Evolutionary conservation across 2,888 invertebrate genomes (phyloP), one percentile per base, ranked within the genome.

Genomic region (Prenolepis imparis): DNA sequence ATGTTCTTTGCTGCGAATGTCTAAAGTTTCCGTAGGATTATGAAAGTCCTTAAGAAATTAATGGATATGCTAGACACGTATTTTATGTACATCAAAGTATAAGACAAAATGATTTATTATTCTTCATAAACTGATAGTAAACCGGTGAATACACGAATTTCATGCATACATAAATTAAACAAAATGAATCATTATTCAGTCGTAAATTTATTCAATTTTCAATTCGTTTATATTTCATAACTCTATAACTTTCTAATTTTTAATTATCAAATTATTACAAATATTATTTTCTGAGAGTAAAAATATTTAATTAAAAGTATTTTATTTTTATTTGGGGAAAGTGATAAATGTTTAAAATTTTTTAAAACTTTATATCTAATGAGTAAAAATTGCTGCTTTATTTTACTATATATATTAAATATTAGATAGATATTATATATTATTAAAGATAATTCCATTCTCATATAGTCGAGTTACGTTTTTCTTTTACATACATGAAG

Each of bases 21-120:
- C 21, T 11, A 44, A 74, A 48, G 28, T 44, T 74, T 74, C 3
- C 11, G 6, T 11, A n/a, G n/a, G n/a, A 63, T n/a, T 61, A 59
- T 18, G 44, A 63, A 32, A 61, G 44, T 63, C 74, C 21, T 15
- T 28, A 21, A 21, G 32, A 74, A 61, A 74, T 9, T 12, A 11
- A 1, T 18, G 36, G 24, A 39, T 36, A 48, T 8, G 32, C 28
- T 6, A 28, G 24, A 15, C 18, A 61, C 28, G 24, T 11, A 59
- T 59, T 28, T 59, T 11, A 55, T 21, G 21, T 21, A 21, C 11
- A n/a, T 21, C 21, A 55, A 55, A 8, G 55, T 55, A 55, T 55
- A 55, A 55, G 4, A n/a, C 11, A 55, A 21, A 55, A 21, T 55
- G 21, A 18, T n/a, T 55, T 11, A 21, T 55, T 55, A 55, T 55